Evolutionary conservation across 23 tunicate genomes (phyloP).

Genomic region (Phallusia fumigata): DNA sequence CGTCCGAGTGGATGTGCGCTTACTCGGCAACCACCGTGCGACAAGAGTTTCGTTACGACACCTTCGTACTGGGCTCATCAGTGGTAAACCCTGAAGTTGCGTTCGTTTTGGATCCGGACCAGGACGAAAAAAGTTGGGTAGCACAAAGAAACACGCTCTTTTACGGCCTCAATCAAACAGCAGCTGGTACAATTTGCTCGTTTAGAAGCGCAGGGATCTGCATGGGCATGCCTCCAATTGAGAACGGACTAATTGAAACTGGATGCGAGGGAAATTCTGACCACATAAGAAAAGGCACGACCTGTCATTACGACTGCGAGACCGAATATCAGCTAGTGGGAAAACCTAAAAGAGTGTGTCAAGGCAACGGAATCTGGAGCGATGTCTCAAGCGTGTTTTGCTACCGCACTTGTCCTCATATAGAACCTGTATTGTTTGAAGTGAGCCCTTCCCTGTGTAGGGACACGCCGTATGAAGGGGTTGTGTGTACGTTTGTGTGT

Average conservation of each 20-base stretch:
- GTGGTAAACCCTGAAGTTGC: background rate
- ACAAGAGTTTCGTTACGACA: background rate
- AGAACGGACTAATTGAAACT: slow-evolving; percentile 16
- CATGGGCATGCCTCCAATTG: slow-evolving; percentile 1
- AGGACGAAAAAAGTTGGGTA: background rate
- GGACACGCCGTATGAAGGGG: slow-evolving; percentile 6
- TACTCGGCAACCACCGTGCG: background rate
- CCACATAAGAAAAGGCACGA: background rate
- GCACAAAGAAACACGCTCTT: background rate
- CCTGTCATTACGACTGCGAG: slow-evolving; percentile 31
- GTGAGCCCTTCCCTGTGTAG: background rate
- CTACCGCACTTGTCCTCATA: slow-evolving; percentile 13
- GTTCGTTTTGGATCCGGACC: background rate
- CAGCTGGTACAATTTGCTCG: slow-evolving; percentile 18
- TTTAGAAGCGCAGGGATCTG: background rate
- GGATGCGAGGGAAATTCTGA: background rate
- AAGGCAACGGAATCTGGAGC: slow-evolving; percentile 21
- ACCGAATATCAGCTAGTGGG: slow-evolving; percentile 15
- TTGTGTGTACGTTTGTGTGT: slow-evolving; percentile 22
- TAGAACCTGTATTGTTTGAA: background rate
- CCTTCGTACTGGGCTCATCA: background rate
- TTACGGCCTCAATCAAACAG: slow-evolving; percentile 2
- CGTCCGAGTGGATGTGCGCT: background rate
- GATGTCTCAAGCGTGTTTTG: background rate
- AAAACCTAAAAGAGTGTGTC: background rate